These are phyloP conservation scores for Lethenteron camtschaticum DNA, from an alignment of 2,113 vertebrate genomes.

Conservation along the genomic window DNA sequence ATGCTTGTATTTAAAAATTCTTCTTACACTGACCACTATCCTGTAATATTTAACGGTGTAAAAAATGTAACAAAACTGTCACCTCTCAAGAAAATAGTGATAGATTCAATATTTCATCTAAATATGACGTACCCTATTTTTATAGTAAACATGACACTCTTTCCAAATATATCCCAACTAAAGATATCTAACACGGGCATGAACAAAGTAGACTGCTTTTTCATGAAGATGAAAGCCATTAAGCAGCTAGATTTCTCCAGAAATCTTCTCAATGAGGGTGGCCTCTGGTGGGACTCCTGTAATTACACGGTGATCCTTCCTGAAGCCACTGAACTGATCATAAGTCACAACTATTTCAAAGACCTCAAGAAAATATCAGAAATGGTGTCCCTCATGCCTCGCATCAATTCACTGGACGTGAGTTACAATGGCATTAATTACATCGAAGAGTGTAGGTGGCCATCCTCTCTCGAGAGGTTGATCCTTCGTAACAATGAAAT, in stretches of 20 bases:
- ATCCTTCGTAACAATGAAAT: background rate
- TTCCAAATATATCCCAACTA: background rate
- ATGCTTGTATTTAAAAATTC: background rate
- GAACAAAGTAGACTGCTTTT: background rate
- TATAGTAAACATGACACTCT: background rate
- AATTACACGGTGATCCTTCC: background rate
- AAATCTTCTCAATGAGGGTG: background rate
- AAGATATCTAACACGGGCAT: conserved; percentile 1
- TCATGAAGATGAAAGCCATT: background rate
- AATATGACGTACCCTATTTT: conserved; percentile 3
- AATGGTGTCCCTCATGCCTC: conserved; percentile 2
- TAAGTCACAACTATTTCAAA: background rate
- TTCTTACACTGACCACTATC: background rate
- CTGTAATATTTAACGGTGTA: conserved; percentile 2
- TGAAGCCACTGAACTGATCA: background rate
- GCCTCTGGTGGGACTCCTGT: conserved; percentile 1
- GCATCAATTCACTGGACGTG: background rate
- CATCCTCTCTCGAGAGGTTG: background rate
- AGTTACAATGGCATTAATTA: conserved; percentile 1
- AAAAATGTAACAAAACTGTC: background rate
- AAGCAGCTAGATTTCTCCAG: background rate
- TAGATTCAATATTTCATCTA: background rate
- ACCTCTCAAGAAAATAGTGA: background rate
- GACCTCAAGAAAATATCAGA: background rate
- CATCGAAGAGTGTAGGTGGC: background rate